A percentile compares a stretch with the other conserved stretches of the same genome.
Conservation (phyloP, 2,113 vertebrate species). For the Pterocles orientalis region DNA sequence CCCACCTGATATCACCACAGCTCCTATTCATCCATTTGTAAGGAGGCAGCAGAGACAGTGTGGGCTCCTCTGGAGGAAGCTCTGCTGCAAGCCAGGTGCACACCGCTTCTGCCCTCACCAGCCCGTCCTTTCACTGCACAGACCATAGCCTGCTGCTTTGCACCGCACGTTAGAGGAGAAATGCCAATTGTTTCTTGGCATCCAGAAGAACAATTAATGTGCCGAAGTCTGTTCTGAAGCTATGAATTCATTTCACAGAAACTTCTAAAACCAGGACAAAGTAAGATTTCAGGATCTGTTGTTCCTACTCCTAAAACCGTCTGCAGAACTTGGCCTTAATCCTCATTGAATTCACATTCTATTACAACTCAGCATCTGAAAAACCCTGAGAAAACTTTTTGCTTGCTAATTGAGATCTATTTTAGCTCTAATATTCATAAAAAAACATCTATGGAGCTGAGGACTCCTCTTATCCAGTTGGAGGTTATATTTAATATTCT, state of each 20-base stretch:
- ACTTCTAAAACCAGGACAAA: background rate
- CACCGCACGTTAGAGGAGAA: background rate
- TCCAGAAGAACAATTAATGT: background rate
- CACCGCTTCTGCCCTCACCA: background rate
- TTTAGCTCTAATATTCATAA: background rate
- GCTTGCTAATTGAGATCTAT: slow-evolving; percentile 38
- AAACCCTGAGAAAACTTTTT: slow-evolving; percentile 13
- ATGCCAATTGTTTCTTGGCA: background rate
- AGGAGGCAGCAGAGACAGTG: background rate
- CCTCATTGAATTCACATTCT: slow-evolving; percentile 12
- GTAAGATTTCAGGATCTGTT: background rate
- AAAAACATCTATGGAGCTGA: background rate
- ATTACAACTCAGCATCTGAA: background rate
- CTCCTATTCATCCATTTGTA: background rate
- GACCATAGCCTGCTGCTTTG: background rate
- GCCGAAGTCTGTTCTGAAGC: background rate
- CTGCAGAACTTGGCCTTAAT: slow-evolving; percentile 22
- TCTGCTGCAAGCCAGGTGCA: background rate
- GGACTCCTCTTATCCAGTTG: background rate
- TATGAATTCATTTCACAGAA: background rate
- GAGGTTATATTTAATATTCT: slow-evolving; percentile 21
- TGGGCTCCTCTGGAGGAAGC: background rate
- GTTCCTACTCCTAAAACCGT: background rate
- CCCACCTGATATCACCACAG: background rate
- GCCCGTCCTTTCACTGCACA: background rate